phyloP scores from a whole-genome alignment of 2,113 vertebrate species.

The Cheilinus undulatus region DNA sequence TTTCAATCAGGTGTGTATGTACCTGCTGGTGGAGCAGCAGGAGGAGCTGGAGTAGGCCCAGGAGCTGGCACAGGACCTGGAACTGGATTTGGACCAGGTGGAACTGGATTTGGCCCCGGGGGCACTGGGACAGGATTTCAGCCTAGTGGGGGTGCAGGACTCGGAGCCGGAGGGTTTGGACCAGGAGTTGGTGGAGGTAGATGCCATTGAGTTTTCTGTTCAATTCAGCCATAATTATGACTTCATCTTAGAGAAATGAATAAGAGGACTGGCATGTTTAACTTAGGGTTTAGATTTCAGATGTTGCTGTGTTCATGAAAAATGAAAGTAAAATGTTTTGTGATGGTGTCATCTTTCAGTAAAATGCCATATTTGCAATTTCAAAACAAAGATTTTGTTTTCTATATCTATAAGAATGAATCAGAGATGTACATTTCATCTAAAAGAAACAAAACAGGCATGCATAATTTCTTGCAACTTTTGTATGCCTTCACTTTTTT shows the following conservation, averaged over 20 bases:
- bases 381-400: conserved; percentile 14
- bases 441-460: too few species aligned
- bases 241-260: neutral
- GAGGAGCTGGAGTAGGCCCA: conserved; percentile 61
- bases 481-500: neutral
- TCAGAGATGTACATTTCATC: too few species aligned
- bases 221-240: neutral
- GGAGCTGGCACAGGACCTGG: conserved; percentile 64
- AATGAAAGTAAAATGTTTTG: neutral
- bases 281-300: conserved; percentile 13
- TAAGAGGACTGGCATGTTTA: conserved; percentile 9
- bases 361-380: neutral
- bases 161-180: conserved; percentile 56
- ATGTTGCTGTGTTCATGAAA: conserved; percentile 14
- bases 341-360: conserved; percentile 10
- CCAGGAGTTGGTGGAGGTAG: conserved; percentile 60
- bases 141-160: conserved; percentile 55
- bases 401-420: conserved; percentile 1
- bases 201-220: conserved; percentile 1
- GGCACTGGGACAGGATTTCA: conserved; percentile 65
- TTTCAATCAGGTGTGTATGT: conserved; percentile 77
- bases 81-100: conserved; percentile 46
- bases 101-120: conserved; percentile 61
- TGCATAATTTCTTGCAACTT: neutral
- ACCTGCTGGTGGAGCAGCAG: conserved; percentile 76